Conservation (phyloP, 2,888 invertebrate genomes). For the Athetis lepigone region DNA sequence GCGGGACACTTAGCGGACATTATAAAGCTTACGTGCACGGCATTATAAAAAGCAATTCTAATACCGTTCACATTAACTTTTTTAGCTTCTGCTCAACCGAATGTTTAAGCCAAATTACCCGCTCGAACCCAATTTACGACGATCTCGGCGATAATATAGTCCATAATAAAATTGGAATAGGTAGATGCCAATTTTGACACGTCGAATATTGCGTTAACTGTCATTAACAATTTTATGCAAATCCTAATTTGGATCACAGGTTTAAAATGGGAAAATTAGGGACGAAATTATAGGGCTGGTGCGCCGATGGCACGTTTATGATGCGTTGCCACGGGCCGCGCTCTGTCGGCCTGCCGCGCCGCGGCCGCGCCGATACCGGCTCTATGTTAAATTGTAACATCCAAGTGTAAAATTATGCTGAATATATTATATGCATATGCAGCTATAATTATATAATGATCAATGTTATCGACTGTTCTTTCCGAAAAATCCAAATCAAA, state of each 20-base stretch:
- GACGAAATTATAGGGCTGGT: slow-evolving; percentile 84
- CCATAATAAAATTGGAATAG: slow-evolving; percentile 76
- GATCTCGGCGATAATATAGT: slow-evolving; percentile 75
- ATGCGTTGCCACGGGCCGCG: slow-evolving; percentile 74
- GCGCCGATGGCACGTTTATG: slow-evolving; percentile 82
- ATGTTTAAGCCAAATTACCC: slow-evolving; percentile 74
- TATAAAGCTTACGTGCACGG: slow-evolving; percentile 62
- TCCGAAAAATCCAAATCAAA: slow-evolving; percentile 20
- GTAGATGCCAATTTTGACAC: slow-evolving; percentile 83
- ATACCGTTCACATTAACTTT: slow-evolving; percentile 70
- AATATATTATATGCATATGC: slow-evolving; percentile 48
- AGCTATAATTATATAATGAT: slow-evolving; percentile 34
- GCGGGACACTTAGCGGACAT: slow-evolving; percentile 58
- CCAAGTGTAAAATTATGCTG: slow-evolving; percentile 65
- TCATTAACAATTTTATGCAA: slow-evolving; percentile 89
- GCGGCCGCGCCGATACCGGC: slow-evolving; percentile 47
- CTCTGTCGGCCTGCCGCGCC: slow-evolving; percentile 57
- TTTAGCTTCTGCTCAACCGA: slow-evolving; percentile 74
- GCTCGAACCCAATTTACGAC: slow-evolving; percentile 72
- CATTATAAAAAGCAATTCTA: slow-evolving; percentile 66
- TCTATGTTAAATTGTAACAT: slow-evolving; percentile 62
- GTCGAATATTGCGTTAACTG: slow-evolving; percentile 82
- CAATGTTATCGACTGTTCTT: slow-evolving; percentile 48
- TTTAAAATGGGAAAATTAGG: slow-evolving; percentile 85
- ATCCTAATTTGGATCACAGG: slow-evolving; percentile 85